Evolutionary conservation across 2,888 invertebrate genomes (phyloP), one percentile per base, ranked within the genome.

Genomic region (Volucella zonaria): DNA sequence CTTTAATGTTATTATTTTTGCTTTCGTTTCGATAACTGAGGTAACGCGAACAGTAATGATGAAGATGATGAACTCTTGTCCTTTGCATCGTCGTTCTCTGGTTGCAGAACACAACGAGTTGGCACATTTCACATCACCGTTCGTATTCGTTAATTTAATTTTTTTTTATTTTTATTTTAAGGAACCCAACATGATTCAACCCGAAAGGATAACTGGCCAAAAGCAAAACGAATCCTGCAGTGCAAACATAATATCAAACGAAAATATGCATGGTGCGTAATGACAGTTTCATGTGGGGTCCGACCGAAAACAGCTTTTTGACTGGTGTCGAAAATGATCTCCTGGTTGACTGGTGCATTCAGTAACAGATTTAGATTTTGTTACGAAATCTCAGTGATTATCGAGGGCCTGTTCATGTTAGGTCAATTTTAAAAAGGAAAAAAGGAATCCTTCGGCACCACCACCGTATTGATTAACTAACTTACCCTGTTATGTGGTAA

Each of bases 1-100:
- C 73, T 58, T 71, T 51, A 51, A 61, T 71, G 66, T 78, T 62
- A 61, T 76, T 54, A 49, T 49, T 64, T 62, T 64, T 56, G 68
- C 38, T 47, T 61, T 77, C 61, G 40, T 56, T 78, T 64, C 77
- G 49, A 70, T 61, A 49, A 61, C 51, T 47, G 61, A 45, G 42
- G 64, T 64, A 64, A 54, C 23, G 40, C 77, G 58, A 68, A 45
- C 52, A 52, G 47, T 40, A 61, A 62, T 23, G 62, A 54, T 67
- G 43, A 54, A 61, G 70, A 59, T 58, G 58, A 71, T 71, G 42
- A 52, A 61, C 51, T 51, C 23, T 59, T 51, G 23, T 71, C 42
- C 42, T 70, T 9, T 42, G 31, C 12, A n/a, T 61, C 23, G 31
- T 14, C 18, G 11, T 8, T 14, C n/a, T 42, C 18, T 23, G 14